Conservation (phyloP, 2,888 invertebrate species). For the Eudiplozoon nipponicum region DNA sequence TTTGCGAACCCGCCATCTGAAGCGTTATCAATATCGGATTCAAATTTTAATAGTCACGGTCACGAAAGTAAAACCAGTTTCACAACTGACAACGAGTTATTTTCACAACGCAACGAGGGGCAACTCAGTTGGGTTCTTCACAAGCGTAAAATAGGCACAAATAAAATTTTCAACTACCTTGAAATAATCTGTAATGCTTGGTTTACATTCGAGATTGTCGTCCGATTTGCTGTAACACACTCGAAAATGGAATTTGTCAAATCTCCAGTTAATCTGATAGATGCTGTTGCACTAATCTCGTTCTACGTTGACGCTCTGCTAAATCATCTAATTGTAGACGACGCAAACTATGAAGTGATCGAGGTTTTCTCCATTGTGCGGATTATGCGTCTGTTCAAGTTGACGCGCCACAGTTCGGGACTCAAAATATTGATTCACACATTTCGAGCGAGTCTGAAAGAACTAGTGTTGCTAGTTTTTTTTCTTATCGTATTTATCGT, state of each 20-base stretch:
- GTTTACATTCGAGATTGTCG: conserved; percentile 66
- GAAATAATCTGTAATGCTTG: conserved; percentile 67
- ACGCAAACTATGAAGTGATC: conserved; percentile 33
- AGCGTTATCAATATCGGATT: no score
- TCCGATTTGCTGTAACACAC: conserved; percentile 54
- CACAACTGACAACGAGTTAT: no score
- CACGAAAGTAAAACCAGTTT: no score
- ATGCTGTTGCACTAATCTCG: conserved; percentile 25
- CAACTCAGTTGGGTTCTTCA: no score
- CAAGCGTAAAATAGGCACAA: no score
- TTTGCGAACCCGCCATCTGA: no score
- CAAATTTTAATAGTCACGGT: no score
- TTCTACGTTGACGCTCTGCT: conserved; percentile 16
- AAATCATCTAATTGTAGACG: conserved; percentile 2
- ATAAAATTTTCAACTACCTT: no score
- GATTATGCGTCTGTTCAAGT: conserved; percentile 53
- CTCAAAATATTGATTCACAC: conserved; percentile 76
- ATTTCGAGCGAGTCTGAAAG: conserved; percentile 72
- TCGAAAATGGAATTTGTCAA: conserved; percentile 52
- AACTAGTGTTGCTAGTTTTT: conserved; percentile 61
- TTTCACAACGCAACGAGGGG: no score
- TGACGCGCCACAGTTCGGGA: conserved; percentile 57
- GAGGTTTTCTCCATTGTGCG: conserved; percentile 65
- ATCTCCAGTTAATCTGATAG: conserved; percentile 67
- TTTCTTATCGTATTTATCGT: conserved; percentile 73